Percentiles rank a stretch among this genome's conserved stretches.
Conservation (phyloP, 2,113 vertebrate genomes). For the Plecotus auritus region DNA sequence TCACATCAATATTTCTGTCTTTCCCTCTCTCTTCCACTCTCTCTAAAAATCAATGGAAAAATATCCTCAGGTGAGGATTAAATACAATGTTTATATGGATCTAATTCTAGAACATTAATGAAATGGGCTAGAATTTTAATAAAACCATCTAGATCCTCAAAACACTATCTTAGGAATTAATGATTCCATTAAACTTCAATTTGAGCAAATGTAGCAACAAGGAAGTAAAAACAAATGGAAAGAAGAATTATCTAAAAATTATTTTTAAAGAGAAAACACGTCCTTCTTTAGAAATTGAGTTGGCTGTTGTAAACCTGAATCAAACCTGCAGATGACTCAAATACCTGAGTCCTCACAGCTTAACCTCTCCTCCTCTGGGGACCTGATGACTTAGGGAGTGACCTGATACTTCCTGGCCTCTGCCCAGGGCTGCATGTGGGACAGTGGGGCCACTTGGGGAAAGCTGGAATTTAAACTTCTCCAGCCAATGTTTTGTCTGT, state of each 20-base stretch:
- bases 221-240: background rate
- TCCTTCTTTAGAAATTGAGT: background rate
- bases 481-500: background rate
- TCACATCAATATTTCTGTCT: background rate
- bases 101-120: background rate
- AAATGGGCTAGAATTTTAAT: conserved; percentile 2
- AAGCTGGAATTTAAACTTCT: background rate
- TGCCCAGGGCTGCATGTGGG: background rate
- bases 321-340: background rate
- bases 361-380: background rate
- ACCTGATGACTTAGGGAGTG: background rate
- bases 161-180: background rate
- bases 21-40: background rate
- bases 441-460: background rate
- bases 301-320: background rate
- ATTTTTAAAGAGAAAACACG: background rate
- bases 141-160: background rate
- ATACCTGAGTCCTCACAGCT: background rate
- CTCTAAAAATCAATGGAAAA: too few species aligned
- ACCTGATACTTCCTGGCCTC: background rate
- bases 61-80: background rate
- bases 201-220: background rate
- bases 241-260: background rate
- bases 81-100: background rate
- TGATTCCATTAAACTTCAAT: background rate